Evolutionary conservation across 2,797 vertebrate species (phyloP).

Genomic region (Sebastes flavidus): DNA sequence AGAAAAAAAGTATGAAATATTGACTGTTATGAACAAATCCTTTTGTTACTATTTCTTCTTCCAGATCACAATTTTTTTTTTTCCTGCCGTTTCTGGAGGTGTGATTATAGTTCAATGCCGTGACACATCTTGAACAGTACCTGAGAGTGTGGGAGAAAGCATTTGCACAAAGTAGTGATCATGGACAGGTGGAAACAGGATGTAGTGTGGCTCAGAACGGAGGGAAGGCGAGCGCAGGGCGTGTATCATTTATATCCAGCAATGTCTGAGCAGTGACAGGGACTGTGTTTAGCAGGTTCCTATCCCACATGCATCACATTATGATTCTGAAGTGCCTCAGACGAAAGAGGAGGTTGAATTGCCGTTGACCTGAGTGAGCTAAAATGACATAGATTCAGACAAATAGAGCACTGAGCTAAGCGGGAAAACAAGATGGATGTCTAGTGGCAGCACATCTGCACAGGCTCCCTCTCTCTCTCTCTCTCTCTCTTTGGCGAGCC

Average conservation of each 20-base stretch:
- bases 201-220: slow-evolving; percentile 53
- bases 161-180: slow-evolving; percentile 46
- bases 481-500: slow-evolving; percentile 38
- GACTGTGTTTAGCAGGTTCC: slow-evolving; percentile 81
- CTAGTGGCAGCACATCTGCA: slow-evolving; percentile 76
- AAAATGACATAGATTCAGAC: slow-evolving; percentile 84
- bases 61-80: slow-evolving; percentile 33
- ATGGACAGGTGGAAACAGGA: slow-evolving; percentile 61
- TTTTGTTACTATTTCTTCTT: slow-evolving; percentile 59
- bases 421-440: slow-evolving; percentile 81
- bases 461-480: slow-evolving; percentile 35
- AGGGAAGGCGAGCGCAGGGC: slow-evolving; percentile 34
- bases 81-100: slow-evolving; percentile 34
- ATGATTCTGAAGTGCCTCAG: slow-evolving; percentile 80
- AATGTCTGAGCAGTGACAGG: slow-evolving; percentile 77
- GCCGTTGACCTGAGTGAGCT: slow-evolving; percentile 82
- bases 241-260: slow-evolving; percentile 75
- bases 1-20: slow-evolving; percentile 64
- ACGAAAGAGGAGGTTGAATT: slow-evolving; percentile 82
- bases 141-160: slow-evolving; percentile 50
- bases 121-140: slow-evolving; percentile 43
- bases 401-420: slow-evolving; percentile 80
- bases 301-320: slow-evolving; percentile 82
- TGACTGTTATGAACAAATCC: slow-evolving; percentile 56
- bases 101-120: slow-evolving; percentile 50